Base-by-base conservation (phyloP, 2,113 vertebrate species). In the Thalassoma bifasciatum region DNA sequence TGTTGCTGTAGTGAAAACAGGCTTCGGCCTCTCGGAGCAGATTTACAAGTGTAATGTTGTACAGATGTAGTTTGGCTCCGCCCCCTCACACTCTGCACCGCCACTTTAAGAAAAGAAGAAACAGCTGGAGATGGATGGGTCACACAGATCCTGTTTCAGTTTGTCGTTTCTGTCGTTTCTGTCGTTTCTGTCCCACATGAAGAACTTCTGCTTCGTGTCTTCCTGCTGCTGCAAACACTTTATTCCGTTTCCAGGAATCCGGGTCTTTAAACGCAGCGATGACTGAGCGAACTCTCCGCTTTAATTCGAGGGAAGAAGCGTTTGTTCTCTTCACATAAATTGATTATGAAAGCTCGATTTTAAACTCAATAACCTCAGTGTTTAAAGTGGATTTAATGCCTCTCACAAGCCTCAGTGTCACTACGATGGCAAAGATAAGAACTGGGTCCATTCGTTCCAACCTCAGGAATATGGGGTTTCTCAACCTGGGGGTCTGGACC, bases 31-130 rank as follows among this genome's bases (percentile, higher is more conserved):
- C 77, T 64, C 40, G n/a, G 64, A 71, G 65, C 53, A 72, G 65
- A 78, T 80, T 66, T 72, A 50, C 66, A 72, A 66, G 70, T 68
- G 77, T 85, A 81, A 86, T 74, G 63, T 52, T 61, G 76, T 54
- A 49, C 84, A 86, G 84, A 86, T 85, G 84, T 75, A 47, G 40
- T n/a, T 34, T 52, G 12, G 17, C 54, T 57, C 5, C 19, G n/a
- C 23, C 66, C 59, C 76, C 63, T 67, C 71, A 75, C 85, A 58
- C 61, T 59, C 59, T 17, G 38, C 59, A 13, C 52, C 8, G 46
- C 59, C 54, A 53, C 47, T 42, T 12, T 30, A 14, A n/a, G n/a
- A n/a, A 40, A 12, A 36, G 19, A 21, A 24, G 61, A 70, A 54
- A 64, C 65, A 22, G 12, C 0, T 8, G 5, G 24, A 58, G 19